These are phyloP conservation scores for Pituophis catenifer DNA, from an alignment of 2,113 vertebrate species.

Conservation along the genomic window DNA sequence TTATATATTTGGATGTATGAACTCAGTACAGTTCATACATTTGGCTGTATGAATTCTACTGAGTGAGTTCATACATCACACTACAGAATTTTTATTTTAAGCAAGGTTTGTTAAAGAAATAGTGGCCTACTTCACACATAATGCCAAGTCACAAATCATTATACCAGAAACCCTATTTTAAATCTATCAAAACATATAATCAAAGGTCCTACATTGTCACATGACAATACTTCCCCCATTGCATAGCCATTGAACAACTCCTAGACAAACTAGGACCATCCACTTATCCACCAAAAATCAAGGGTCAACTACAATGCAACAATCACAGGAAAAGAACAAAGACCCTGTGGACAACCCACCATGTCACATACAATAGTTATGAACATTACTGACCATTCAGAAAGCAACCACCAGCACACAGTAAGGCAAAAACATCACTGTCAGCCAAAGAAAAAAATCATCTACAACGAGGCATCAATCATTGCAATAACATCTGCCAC, in stretches of 20 bases:
- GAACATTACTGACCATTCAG: background rate
- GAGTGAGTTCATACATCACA: too few relatives aligned
- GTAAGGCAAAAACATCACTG: background rate
- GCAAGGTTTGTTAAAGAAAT: too few relatives aligned
- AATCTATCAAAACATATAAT: too few relatives aligned
- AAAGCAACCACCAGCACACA: background rate
- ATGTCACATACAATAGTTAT: background rate
- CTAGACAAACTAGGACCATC: background rate
- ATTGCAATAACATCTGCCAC: background rate
- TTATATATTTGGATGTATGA: too few relatives aligned
- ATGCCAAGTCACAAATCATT: too few relatives aligned
- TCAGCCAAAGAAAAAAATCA: background rate
- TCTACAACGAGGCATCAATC: background rate
- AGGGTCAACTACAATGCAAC: background rate
- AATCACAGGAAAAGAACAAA: background rate
- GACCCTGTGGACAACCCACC: background rate
- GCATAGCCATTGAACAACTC: background rate
- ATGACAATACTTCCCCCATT: background rate
- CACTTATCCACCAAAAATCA: background rate
- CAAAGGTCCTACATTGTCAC: background rate
- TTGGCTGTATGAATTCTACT: too few relatives aligned
- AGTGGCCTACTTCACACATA: too few relatives aligned
- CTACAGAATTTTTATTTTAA: too few relatives aligned
- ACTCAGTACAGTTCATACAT: too few relatives aligned
- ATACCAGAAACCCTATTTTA: too few relatives aligned